phyloP scores from a whole-genome alignment of 2,888 invertebrate genomes.

The Pristionchus mayeri region DNA sequence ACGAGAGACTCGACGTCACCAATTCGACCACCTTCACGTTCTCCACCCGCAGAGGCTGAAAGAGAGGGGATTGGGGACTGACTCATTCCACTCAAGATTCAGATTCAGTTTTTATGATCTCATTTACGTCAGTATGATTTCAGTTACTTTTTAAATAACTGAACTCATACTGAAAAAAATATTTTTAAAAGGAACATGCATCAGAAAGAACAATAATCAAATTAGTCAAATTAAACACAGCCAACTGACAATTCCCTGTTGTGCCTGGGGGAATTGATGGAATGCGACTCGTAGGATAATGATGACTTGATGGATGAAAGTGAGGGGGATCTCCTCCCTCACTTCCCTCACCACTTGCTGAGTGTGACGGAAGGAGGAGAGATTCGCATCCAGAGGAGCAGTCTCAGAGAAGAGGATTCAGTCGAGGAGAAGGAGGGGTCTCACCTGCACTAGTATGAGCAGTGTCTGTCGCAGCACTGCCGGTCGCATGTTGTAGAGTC shows the following conservation, averaged over 20 bases:
- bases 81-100: too few relatives aligned
- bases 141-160: too few relatives aligned
- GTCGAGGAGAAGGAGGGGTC: not conserved
- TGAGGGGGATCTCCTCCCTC: slow-evolving; percentile 1
- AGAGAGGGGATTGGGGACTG: too few relatives aligned
- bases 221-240: too few relatives aligned
- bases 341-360: slow-evolving; percentile 50
- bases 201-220: too few relatives aligned
- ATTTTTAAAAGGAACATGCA: too few relatives aligned
- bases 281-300: slow-evolving; percentile 60
- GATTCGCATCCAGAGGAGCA: slow-evolving; percentile 55
- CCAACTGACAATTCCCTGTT: slow-evolving; percentile 39
- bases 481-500: slow-evolving; percentile 64
- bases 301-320: slow-evolving; percentile 59
- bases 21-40: slow-evolving; percentile 61
- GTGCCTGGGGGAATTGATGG: slow-evolving; percentile 55
- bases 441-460: slow-evolving; percentile 46
- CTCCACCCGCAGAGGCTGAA: slow-evolving; percentile 61
- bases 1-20: slow-evolving; percentile 51
- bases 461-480: slow-evolving; percentile 66
- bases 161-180: too few relatives aligned
- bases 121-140: too few relatives aligned
- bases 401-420: slow-evolving; percentile 47
- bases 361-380: slow-evolving; percentile 56
- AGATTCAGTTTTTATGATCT: too few relatives aligned